These are phyloP conservation scores for Melieria crassipennis DNA, from an alignment of 2,888 invertebrate genomes.

Conservation along the genomic window DNA sequence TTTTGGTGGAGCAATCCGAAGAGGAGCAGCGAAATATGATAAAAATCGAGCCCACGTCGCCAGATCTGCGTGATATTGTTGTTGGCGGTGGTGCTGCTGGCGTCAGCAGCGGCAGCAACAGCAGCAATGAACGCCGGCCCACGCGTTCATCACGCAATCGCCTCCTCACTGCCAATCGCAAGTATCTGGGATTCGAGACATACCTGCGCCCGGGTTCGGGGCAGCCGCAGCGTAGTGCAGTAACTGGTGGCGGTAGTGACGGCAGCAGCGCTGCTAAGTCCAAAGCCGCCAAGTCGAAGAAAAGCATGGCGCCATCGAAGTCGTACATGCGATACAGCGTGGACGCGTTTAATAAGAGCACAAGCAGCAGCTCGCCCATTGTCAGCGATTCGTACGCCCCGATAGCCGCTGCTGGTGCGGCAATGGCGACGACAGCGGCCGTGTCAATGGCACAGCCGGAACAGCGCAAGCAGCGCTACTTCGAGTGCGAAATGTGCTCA, in stretches of 20 bases:
- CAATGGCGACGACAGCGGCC: conserved; percentile 45
- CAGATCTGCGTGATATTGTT: conserved; percentile 58
- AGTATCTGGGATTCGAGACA: conserved; percentile 53
- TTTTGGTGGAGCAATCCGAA: conserved; percentile 46
- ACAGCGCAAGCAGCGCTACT: conserved; percentile 67
- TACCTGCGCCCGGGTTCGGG: conserved; percentile 31
- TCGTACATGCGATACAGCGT: conserved; percentile 19
- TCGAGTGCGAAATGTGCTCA: conserved; percentile 85
- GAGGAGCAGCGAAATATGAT: conserved; percentile 58
- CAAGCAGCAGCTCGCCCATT: conserved; percentile 36
- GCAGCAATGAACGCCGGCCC: conserved; percentile 40
- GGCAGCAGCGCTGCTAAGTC: conserved; percentile 33
- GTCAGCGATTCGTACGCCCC: conserved; percentile 53
- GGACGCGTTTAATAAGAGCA: not conserved
- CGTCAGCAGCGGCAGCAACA: conserved; percentile 32
- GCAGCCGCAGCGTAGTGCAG: conserved; percentile 23
- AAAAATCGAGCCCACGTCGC: conserved; percentile 59
- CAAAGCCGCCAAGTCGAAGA: conserved; percentile 16
- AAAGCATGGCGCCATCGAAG: conserved; percentile 33
- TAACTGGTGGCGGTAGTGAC: not conserved
- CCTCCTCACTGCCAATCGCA: conserved; percentile 46
- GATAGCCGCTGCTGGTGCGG: conserved; percentile 50
- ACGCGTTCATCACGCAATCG: conserved; percentile 50
- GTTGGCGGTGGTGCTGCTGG: conserved; percentile 42
- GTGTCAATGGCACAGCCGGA: conserved; percentile 45